Conservation (phyloP, 2,113 vertebrate genomes). For the Muntiacus muntjak region DNA sequence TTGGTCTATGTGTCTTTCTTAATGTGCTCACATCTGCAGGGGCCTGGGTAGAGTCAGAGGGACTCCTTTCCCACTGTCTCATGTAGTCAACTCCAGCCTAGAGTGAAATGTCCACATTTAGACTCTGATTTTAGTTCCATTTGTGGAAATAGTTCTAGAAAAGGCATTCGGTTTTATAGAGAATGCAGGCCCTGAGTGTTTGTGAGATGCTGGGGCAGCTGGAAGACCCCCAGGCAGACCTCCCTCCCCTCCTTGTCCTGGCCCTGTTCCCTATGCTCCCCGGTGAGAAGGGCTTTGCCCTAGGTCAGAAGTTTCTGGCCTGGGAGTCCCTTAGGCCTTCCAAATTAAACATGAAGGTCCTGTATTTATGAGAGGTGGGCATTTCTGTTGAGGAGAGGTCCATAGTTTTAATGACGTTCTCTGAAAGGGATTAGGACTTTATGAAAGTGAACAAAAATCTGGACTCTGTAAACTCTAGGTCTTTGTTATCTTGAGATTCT, state of each 20-base stretch:
- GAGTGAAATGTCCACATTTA: background rate
- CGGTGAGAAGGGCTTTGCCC: background rate
- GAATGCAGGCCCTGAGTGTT: rapidly evolving
- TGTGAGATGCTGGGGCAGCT: background rate
- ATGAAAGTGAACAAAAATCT: background rate
- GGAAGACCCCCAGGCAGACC: no score
- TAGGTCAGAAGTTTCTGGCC: background rate
- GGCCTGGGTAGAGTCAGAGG: background rate
- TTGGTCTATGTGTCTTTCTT: background rate
- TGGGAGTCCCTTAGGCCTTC: background rate
- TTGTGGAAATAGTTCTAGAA: background rate
- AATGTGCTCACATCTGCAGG: background rate
- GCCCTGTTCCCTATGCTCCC: rapidly evolving
- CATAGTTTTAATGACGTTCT: background rate
- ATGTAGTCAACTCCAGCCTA: background rate
- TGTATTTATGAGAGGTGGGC: background rate
- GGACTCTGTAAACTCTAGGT: background rate
- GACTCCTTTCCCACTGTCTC: rapidly evolving
- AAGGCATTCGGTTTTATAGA: background rate
- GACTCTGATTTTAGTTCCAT: background rate
- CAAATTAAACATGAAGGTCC: background rate
- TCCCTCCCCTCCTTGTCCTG: background rate
- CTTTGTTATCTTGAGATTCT: background rate
- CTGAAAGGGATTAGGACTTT: background rate
- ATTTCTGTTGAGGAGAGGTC: background rate